phyloP scores from a whole-genome alignment of 2,113 vertebrate species.

The Romanogobio albipinnatus region DNA sequence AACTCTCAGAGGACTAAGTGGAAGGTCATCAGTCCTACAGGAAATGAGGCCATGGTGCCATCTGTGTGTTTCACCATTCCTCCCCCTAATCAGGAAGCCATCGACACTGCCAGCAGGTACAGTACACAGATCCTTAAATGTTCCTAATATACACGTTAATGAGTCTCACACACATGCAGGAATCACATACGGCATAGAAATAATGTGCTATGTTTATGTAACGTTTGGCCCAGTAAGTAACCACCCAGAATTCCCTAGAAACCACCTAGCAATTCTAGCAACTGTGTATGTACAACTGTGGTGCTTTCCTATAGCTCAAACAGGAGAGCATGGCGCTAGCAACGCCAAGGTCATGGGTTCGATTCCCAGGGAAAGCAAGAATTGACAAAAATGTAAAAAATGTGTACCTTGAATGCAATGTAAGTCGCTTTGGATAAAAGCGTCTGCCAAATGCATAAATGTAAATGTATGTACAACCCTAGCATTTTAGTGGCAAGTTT shows the following conservation, averaged over 20 bases:
- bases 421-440: no score
- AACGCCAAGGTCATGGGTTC: no score
- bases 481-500: neutral
- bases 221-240: neutral
- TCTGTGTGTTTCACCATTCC: slow-evolving; percentile 95
- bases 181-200: neutral
- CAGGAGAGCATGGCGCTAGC: no score
- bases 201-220: neutral
- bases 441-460: no score
- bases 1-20: slow-evolving; percentile 97
- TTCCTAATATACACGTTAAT: neutral
- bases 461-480: neutral
- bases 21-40: slow-evolving; percentile 97
- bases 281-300: neutral
- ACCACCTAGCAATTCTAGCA: neutral
- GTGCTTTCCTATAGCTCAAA: no score
- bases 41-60: slow-evolving; percentile 97
- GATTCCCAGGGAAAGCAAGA: no score
- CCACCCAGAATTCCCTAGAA: neutral
- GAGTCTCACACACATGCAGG: neutral
- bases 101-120: slow-evolving; percentile 89
- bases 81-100: slow-evolving; percentile 91
- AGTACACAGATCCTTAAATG: neutral
- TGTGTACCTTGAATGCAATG: no score
- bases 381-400: no score